Conservation (phyloP, 2,797 vertebrate species). For the Ataeniobius toweri region DNA sequence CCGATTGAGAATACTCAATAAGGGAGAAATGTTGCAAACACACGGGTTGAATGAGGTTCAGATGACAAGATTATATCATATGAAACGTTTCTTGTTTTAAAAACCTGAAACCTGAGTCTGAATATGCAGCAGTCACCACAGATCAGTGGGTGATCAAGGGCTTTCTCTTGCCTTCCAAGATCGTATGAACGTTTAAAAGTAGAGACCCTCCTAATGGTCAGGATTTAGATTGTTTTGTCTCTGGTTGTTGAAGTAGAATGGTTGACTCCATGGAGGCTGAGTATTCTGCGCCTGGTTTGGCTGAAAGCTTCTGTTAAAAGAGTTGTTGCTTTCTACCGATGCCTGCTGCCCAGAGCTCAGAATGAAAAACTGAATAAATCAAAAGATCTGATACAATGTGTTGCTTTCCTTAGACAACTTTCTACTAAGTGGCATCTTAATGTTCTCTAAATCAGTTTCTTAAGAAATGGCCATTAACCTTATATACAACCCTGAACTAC, state of each 20-base stretch:
- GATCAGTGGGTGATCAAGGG: background rate
- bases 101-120: background rate
- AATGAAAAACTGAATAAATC: background rate
- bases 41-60: background rate
- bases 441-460: background rate
- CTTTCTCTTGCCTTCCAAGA: background rate
- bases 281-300: background rate
- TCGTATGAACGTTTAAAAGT: background rate
- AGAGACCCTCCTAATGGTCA: background rate
- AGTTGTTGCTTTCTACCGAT: background rate
- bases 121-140: background rate
- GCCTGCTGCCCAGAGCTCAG: background rate
- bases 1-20: background rate
- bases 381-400: background rate
- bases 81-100: background rate
- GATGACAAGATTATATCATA: background rate
- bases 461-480: background rate
- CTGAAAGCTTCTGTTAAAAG: background rate
- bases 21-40: background rate
- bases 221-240: background rate
- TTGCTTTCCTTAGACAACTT: background rate
- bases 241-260: too few relatives aligned
- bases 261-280: background rate
- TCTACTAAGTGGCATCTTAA: background rate
- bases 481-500: background rate